Conservation (phyloP, 2,797 vertebrate species). For the Pseudochromis fuscus region DNA sequence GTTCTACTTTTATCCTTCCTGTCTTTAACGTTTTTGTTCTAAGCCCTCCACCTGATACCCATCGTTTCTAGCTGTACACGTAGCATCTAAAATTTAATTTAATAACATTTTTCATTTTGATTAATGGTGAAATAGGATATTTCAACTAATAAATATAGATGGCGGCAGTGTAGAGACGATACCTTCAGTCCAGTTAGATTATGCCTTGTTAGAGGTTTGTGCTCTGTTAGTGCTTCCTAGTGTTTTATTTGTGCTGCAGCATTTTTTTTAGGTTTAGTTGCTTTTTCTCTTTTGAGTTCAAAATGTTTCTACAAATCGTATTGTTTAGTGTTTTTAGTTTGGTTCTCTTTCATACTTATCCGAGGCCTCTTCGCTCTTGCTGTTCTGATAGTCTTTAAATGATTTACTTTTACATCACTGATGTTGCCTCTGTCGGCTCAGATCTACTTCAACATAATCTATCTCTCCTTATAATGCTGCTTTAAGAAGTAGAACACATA, state of each 20-base stretch:
- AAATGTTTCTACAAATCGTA: background rate
- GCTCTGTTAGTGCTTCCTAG: background rate
- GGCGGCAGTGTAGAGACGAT: too few species aligned
- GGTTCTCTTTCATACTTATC: background rate
- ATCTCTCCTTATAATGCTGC: conserved; percentile 48
- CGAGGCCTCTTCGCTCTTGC: background rate
- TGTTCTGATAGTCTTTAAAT: background rate
- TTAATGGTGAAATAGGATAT: too few species aligned
- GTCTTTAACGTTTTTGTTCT: background rate
- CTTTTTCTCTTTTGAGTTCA: background rate
- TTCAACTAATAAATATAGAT: too few species aligned
- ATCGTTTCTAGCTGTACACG: background rate
- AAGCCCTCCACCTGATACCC: background rate
- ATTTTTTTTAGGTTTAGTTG: background rate
- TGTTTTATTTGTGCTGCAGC: background rate
- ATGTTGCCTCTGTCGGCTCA: background rate
- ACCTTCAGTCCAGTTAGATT: too few species aligned
- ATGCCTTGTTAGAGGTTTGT: too few species aligned
- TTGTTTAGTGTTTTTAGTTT: too few species aligned
- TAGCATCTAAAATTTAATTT: too few species aligned
- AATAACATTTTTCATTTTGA: too few species aligned
- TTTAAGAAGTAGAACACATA: conserved; percentile 63
- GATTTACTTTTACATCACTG: background rate
- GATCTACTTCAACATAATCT: conserved; percentile 1
- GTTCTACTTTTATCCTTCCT: background rate